Evolutionary conservation across 2,113 vertebrate genomes (phyloP).

Genomic region (Peromyscus californicus): DNA sequence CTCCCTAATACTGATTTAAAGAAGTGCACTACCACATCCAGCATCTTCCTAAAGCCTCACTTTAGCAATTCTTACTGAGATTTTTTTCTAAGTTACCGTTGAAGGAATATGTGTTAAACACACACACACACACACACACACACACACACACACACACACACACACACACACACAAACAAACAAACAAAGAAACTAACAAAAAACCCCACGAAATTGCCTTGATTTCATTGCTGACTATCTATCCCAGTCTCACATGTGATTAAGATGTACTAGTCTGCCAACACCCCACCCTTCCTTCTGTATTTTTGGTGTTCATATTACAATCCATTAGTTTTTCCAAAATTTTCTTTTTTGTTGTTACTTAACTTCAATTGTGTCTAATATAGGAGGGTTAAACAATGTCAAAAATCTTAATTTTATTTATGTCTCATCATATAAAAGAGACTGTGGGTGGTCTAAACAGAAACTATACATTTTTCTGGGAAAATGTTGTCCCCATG

Average conservation of each 20-base stretch:
- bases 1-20: fast-evolving
- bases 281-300: neutral
- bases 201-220: too few relatives aligned
- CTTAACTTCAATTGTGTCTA: neutral
- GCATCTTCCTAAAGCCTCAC: neutral
- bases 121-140: neutral
- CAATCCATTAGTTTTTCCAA: neutral
- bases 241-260: neutral
- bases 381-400: neutral
- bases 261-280: neutral
- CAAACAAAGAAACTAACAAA: too few relatives aligned
- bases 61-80: neutral
- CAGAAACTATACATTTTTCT: too few relatives aligned
- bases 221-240: neutral
- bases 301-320: neutral
- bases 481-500: too few relatives aligned
- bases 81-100: neutral
- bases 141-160: neutral
- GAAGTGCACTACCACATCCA: fast-evolving
- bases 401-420: too few relatives aligned
- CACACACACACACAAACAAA: neutral
- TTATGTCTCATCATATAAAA: too few relatives aligned
- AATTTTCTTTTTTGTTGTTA: neutral
- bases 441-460: too few relatives aligned
- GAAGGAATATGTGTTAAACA: neutral